Evolutionary conservation across 2,888 invertebrate genomes (phyloP), one percentile per base, ranked within the genome.

Genomic region (Emmelina monodactyla): DNA sequence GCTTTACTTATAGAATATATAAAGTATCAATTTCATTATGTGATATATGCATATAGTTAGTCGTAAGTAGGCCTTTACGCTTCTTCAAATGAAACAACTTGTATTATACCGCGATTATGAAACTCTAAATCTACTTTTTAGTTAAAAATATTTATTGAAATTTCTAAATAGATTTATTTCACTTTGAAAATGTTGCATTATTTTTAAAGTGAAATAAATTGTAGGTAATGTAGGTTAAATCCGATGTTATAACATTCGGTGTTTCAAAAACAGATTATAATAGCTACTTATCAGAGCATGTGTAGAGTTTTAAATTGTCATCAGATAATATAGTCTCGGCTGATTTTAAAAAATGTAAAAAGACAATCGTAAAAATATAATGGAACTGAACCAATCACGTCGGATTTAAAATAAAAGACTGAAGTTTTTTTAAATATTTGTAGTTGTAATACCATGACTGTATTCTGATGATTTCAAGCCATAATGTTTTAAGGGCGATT

Each of bases 351-450:
- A n/a, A n/a, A n/a, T n/a, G n/a, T n/a, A n/a, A n/a, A n/a, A n/a
- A n/a, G n/a, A n/a, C n/a, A n/a, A n/a, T n/a, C n/a, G n/a, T n/a
- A n/a, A n/a, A n/a, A n/a, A n/a, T n/a, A n/a, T n/a, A n/a, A n/a
- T n/a, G n/a, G 28, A 9, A 19, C 19, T 19, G 19, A 19, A 19
- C 19, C 9, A n/a, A 49, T 53, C 58, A 50, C 62, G 53, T 65
- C 63, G 64, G 66, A 70, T 63, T 62, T 56, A 22, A n/a, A n/a
- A n/a, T n/a, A 64, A 67, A 76, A 76, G 76, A 76, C 76, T 76
- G 76, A 76, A 62, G 55, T 62, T 53, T 62, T 64, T 58, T 61
- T 62, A 61, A 55, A 53, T 50, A 53, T 57, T 57, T 45, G 49
- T 72, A 71, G 67, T 53, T 59, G 36, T 67, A 62, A 58, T 57